Evolutionary conservation across 1,140 invertebrate genomes (phyloP), one percentile per base, ranked within the genome.

Genomic region (Anastrepha ludens): DNA sequence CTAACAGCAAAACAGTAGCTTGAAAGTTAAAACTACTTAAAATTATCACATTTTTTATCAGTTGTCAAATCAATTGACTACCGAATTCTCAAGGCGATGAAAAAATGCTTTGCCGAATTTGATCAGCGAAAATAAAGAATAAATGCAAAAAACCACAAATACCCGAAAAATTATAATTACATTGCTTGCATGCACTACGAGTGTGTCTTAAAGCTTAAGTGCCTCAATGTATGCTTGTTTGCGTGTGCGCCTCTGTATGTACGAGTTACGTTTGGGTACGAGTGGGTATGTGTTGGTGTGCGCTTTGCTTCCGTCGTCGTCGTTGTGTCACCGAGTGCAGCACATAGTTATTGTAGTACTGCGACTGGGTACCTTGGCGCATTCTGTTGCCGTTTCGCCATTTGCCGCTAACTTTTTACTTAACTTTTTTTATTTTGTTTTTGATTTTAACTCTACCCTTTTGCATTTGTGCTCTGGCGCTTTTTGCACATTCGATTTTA

Each of bases 21-120:
- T 81, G 74, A 55, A 55, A 8, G n/a, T 81, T 55, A 55, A 81
- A 29, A 55, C 74, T 81, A 81, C 74, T 81, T 81, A 81, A 81
- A 81, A 81, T 81, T 81, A 81, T 81, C 74, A 81, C 74, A 81
- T 81, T 81, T 81, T 81, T 81, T 81, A 81, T 81, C 74, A 81
- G 74, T 55, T 81, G 74, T 81, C 74, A 81, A 81, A 81, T 81
- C 74, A 81, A 81, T 81, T 81, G 74, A 81, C 74, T 81, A 81
- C 74, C 74, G 74, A 81, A 55, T 81, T 81, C 74, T 81, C 74
- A 81, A 81, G 74, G 74, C 74, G 74, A 55, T 81, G 47, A 81
- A 81, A 81, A 44, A 58, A 55, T 81, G 74, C 47, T 29, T n/a
- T 50, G n/a, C 47, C 74, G 74, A 81, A 78, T 55, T 47, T 78